Conservation (phyloP, 2,888 invertebrate genomes). For the Drosophila gaucha region DNA sequence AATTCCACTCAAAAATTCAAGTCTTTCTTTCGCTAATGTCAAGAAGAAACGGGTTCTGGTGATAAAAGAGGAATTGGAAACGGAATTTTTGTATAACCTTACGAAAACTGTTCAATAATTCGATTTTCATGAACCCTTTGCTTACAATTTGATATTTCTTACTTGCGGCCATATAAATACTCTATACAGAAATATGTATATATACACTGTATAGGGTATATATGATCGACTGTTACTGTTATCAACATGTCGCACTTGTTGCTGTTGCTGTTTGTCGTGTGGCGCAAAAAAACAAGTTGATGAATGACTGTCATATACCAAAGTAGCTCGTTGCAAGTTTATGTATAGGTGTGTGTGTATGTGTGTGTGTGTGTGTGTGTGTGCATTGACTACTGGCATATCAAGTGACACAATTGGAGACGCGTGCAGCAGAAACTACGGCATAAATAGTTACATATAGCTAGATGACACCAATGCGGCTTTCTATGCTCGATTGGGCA, state of each 20-base stretch:
- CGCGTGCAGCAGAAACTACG: constrained; percentile 18
- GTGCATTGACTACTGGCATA: constrained; percentile 17
- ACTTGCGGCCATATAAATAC: not conserved
- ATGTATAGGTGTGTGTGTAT: not conserved
- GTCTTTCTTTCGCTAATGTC: not conserved
- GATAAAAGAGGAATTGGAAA: too few relatives aligned
- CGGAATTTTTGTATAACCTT: not conserved
- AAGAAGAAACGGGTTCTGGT: not conserved
- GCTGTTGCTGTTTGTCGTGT: constrained; percentile 21
- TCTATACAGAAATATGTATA: not conserved
- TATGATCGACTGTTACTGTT: constrained; percentile 20
- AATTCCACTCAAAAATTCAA: not conserved
- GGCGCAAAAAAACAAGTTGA: constrained; percentile 45
- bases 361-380: not conserved
- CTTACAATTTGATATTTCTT: not conserved
- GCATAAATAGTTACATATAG: constrained; percentile 3
- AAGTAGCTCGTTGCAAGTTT: constrained; percentile 21
- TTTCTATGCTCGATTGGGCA: constrained; percentile 2
- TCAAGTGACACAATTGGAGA: constrained; percentile 29
- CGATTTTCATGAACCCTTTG: not conserved
- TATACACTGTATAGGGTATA: not conserved
- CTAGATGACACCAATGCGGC: constrained; percentile 6
- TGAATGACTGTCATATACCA: constrained; percentile 35
- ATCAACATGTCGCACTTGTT: constrained; percentile 27
- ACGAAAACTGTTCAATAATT: not conserved